These are phyloP conservation scores for Tachypleus tridentatus DNA, from an alignment of 1,140 invertebrate species.

Conservation along the genomic window DNA sequence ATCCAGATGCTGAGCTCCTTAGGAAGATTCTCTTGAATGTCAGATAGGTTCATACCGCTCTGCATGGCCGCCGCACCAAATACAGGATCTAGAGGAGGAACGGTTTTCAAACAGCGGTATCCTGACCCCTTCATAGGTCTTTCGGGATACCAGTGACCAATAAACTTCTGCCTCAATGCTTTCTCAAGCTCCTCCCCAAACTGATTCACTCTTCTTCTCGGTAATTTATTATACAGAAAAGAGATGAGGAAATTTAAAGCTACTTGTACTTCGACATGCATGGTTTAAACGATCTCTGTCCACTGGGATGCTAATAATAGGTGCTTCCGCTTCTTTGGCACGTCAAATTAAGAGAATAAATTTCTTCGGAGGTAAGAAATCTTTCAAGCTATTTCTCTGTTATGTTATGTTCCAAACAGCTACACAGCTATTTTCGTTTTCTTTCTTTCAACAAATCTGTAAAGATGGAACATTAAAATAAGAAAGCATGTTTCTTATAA, in stretches of 20 bases:
- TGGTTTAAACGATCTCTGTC: constrained; percentile 30
- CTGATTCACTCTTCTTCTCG: constrained; percentile 85
- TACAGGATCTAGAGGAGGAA: constrained; percentile 84
- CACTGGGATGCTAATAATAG: too few species aligned
- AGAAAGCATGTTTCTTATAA: too few species aligned
- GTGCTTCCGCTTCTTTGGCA: too few species aligned
- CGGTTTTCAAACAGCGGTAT: constrained; percentile 86
- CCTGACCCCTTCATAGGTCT: constrained; percentile 90
- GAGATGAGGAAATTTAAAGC: constrained; percentile 97
- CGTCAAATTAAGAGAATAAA: too few species aligned
- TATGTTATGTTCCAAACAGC: too few species aligned
- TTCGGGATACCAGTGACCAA: constrained; percentile 95
- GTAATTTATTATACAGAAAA: constrained; percentile 96
- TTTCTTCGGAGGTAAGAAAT: too few species aligned
- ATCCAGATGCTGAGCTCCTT: constrained; percentile 91
- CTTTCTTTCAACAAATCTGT: too few species aligned
- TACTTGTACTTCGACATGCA: constrained; percentile 98
- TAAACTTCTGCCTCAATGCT: constrained; percentile 86
- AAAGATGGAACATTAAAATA: too few species aligned
- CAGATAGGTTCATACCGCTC: constrained; percentile 78
- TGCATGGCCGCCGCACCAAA: constrained; percentile 76
- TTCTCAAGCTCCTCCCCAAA: constrained; percentile 95
- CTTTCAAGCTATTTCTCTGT: too few species aligned
- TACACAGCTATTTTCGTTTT: too few species aligned
- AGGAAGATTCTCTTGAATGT: constrained; percentile 87